Conservation (phyloP, 2,113 vertebrate species). For the Turnix velox region DNA sequence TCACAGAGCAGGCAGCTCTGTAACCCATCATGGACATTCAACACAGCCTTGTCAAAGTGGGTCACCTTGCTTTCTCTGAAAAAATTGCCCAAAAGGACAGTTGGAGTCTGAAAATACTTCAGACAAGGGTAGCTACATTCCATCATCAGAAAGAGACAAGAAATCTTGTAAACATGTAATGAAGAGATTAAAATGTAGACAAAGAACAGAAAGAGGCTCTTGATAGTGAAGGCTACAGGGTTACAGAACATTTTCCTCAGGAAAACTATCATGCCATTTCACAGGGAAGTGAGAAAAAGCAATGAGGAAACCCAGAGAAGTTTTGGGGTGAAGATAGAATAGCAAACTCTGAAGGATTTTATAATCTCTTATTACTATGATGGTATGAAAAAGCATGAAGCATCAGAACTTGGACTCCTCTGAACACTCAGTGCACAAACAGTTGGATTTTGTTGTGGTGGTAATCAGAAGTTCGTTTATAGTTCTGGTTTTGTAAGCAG, state of each 20-base stretch:
- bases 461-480: background rate
- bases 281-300: background rate
- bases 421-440: background rate
- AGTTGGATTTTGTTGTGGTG: background rate
- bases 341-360: background rate
- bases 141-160: background rate
- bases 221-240: background rate
- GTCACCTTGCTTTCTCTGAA: background rate
- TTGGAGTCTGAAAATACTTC: background rate
- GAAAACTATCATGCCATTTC: background rate
- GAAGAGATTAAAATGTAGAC: background rate
- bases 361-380: background rate
- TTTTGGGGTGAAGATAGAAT: background rate
- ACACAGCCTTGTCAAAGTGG: background rate
- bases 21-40: background rate
- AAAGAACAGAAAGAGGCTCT: background rate
- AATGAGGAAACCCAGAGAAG: background rate
- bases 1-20: background rate
- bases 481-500: background rate
- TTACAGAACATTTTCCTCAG: background rate
- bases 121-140: background rate
- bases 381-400: background rate
- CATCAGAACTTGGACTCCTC: background rate
- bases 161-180: background rate
- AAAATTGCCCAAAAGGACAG: background rate